Evolutionary conservation across 2,888 invertebrate genomes (phyloP).

Genomic region (Agrenia bidenticulata): DNA sequence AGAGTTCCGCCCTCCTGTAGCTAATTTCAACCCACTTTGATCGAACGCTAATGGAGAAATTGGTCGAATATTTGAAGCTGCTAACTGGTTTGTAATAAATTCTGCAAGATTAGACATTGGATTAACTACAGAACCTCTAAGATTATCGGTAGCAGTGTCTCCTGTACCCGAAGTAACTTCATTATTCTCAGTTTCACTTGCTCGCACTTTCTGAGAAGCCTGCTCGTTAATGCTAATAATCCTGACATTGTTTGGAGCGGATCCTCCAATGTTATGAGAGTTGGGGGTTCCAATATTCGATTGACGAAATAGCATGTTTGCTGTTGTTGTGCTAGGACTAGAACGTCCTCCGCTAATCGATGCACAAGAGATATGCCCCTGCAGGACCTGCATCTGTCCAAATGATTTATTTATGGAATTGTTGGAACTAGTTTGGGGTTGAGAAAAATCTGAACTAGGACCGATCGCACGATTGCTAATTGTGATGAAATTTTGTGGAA

Average conservation of each 20-base stretch:
- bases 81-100: slow-evolving; percentile 52
- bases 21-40: slow-evolving; percentile 9
- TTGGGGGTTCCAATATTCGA: neutral
- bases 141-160: slow-evolving; percentile 1
- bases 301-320: neutral
- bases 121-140: slow-evolving; percentile 23
- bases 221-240: neutral
- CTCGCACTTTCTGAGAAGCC: neutral
- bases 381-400: slow-evolving; percentile 6
- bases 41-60: slow-evolving; percentile 49
- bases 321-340: neutral
- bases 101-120: slow-evolving; percentile 51
- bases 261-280: neutral
- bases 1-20: slow-evolving; percentile 21
- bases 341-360: neutral
- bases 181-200: neutral
- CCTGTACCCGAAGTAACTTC: neutral
- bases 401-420: neutral
- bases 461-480: slow-evolving; percentile 29
- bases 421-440: neutral
- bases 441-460: neutral
- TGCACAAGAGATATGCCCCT: neutral
- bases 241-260: neutral
- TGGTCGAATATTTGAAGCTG: slow-evolving; percentile 52
- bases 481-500: slow-evolving; percentile 42